These are phyloP conservation scores for Oncorhynchus kisutch DNA, from an alignment of 2,113 vertebrate genomes.

Conservation along the genomic window DNA sequence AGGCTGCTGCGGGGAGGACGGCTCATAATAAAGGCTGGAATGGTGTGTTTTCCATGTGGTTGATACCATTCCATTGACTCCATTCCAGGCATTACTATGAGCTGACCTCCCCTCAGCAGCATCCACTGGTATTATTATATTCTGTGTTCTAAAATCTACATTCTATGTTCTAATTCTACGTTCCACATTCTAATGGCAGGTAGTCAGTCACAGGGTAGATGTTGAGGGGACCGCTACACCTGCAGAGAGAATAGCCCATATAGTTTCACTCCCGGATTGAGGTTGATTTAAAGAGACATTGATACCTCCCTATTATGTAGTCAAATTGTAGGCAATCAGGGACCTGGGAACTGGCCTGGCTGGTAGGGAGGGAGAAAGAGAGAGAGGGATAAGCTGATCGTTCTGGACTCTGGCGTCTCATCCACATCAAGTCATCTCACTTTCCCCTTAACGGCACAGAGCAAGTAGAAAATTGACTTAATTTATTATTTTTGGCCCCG, in stretches of 20 bases:
- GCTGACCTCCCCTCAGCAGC: too few species aligned
- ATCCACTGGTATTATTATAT: too few species aligned
- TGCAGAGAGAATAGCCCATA: neutral
- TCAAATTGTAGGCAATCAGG: conserved; percentile 46
- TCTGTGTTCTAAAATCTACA: too few species aligned
- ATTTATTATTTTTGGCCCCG: conserved; percentile 72
- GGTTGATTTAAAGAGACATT: conserved; percentile 48
- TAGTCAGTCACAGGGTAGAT: conserved; percentile 1
- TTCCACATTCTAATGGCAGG: conserved; percentile 1
- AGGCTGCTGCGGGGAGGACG: too few species aligned
- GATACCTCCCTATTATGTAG: conserved; percentile 40
- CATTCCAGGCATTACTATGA: too few species aligned
- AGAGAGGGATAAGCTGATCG: conserved; percentile 18
- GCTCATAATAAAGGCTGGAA: too few species aligned
- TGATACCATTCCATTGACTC: too few species aligned
- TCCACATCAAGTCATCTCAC: conserved; percentile 36
- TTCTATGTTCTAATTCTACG: too few species aligned
- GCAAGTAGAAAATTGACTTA: conserved; percentile 62
- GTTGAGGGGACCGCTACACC: neutral
- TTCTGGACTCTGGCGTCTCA: conserved; percentile 52
- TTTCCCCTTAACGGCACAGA: conserved; percentile 33
- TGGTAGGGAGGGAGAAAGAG: too few species aligned
- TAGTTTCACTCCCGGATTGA: conserved; percentile 10
- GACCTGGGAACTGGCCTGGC: conserved; percentile 25
- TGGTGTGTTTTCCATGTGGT: too few species aligned